Evolutionary conservation across 1,140 invertebrate genomes (phyloP).

Genomic region (Drosophila eugracilis): DNA sequence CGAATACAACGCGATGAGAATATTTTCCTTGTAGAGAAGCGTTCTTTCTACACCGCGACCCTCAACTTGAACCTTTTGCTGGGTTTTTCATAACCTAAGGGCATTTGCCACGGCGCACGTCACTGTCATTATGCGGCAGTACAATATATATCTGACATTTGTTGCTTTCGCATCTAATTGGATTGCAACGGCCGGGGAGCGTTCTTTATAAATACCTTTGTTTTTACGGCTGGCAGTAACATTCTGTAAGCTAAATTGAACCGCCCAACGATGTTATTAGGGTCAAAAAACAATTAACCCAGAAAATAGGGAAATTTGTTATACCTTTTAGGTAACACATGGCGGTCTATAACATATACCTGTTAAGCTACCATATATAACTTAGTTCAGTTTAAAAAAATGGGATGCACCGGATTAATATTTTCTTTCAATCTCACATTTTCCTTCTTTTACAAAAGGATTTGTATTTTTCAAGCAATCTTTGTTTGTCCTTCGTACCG

Average conservation of each 20-base stretch:
- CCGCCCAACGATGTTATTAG: not conserved
- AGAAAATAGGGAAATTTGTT: not conserved
- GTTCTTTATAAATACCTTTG: slow-evolving; percentile 10
- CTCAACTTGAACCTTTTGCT: slow-evolving; percentile 70
- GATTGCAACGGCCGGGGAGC: slow-evolving; percentile 30
- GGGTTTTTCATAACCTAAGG: slow-evolving; percentile 28
- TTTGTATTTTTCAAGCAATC: not conserved
- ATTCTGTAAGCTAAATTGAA: slow-evolving; percentile 6
- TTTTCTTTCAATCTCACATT: slow-evolving; percentile 2
- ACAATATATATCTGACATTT: slow-evolving; percentile 35
- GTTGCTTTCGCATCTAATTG: slow-evolving; percentile 59
- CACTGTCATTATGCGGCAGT: slow-evolving; percentile 46
- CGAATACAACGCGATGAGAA: slow-evolving; percentile 20
- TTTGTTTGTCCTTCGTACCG: slow-evolving; percentile 6
- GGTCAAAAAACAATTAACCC: not conserved
- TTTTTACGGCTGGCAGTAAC: not conserved
- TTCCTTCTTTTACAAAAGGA: not conserved
- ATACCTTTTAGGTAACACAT: too few species aligned
- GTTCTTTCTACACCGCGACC: slow-evolving; percentile 34
- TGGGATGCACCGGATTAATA: slow-evolving; percentile 1
- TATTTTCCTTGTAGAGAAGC: slow-evolving; percentile 27
- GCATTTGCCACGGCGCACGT: slow-evolving; percentile 34
- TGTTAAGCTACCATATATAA: too few species aligned
- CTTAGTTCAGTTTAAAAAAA: not conserved
- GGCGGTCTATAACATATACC: too few species aligned